These are phyloP conservation scores for Nomada flava DNA, from an alignment of 2,888 invertebrate species.

Conservation along the genomic window DNA sequence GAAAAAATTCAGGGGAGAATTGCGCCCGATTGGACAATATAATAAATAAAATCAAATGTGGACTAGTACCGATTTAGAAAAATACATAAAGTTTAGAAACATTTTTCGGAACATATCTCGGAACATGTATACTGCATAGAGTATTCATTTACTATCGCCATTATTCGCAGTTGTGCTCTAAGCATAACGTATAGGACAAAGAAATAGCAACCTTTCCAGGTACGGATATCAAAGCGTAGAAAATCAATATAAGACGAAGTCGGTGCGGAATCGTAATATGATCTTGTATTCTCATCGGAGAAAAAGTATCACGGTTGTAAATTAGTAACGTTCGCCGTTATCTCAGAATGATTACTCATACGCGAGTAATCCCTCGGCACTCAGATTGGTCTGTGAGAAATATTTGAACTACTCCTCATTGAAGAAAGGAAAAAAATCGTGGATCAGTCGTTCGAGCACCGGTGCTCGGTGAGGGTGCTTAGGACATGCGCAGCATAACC, in stretches of 20 bases:
- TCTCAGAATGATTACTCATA: neutral
- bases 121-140: too few species aligned
- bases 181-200: conserved; percentile 25
- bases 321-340: neutral
- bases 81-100: too few species aligned
- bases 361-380: neutral
- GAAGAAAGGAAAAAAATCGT: neutral
- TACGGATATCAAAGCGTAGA: conserved; percentile 43
- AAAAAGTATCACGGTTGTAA: neutral
- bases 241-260: conserved; percentile 66
- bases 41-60: neutral
- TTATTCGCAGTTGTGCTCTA: neutral
- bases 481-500: conserved; percentile 49
- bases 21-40: neutral
- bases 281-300: neutral
- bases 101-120: too few species aligned
- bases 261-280: conserved; percentile 13
- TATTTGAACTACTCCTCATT: neutral
- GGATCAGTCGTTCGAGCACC: conserved; percentile 43
- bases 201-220: conserved; percentile 47
- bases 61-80: neutral
- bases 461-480: conserved; percentile 28
- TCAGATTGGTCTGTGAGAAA: neutral
- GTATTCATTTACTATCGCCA: neutral
- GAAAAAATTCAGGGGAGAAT: neutral